A percentile compares a stretch with the other conserved stretches of the same genome.
phyloP scores from a whole-genome alignment of 2,888 invertebrate genomes.

The Chrysina gloriosa region DNA sequence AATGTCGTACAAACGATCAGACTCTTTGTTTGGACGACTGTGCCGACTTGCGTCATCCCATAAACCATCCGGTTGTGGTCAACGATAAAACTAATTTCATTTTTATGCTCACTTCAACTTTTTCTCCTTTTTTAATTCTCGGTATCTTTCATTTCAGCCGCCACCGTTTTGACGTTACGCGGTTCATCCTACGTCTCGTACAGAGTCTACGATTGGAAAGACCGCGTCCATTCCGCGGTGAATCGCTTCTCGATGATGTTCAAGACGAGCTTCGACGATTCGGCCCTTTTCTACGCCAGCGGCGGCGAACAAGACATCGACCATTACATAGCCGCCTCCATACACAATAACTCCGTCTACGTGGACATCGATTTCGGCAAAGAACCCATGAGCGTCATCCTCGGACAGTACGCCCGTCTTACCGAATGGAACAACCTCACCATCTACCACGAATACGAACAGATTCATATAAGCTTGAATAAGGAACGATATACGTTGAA shows the following conservation, averaged over 20 bases:
- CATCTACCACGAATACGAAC: slow-evolving; percentile 81
- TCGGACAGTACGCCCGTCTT: slow-evolving; percentile 78
- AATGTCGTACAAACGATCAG: no score
- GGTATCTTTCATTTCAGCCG: slow-evolving; percentile 71
- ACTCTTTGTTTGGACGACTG: no score
- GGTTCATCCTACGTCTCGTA: slow-evolving; percentile 95
- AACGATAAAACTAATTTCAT: no score
- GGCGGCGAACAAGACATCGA: slow-evolving; percentile 89
- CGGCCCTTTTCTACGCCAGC: slow-evolving; percentile 92
- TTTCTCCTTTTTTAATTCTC: neutral
- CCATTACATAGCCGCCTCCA: slow-evolving; percentile 90
- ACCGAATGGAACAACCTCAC: slow-evolving; percentile 92
- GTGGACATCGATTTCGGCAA: slow-evolving; percentile 91
- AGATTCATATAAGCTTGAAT: slow-evolving; percentile 81
- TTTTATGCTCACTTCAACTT: no score
- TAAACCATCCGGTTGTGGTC: no score
- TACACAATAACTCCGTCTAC: slow-evolving; percentile 84
- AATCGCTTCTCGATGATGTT: slow-evolving; percentile 91
- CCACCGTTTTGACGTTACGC: slow-evolving; percentile 86
- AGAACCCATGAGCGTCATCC: slow-evolving; percentile 75
- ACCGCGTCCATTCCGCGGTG: slow-evolving; percentile 87
- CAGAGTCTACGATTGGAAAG: slow-evolving; percentile 92
- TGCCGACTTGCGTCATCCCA: no score
- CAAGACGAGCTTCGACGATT: slow-evolving; percentile 91
- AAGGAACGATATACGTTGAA: slow-evolving; percentile 76